Base-by-base conservation (phyloP, 1,140 invertebrate species). In the Heliconius hermathena region DNA sequence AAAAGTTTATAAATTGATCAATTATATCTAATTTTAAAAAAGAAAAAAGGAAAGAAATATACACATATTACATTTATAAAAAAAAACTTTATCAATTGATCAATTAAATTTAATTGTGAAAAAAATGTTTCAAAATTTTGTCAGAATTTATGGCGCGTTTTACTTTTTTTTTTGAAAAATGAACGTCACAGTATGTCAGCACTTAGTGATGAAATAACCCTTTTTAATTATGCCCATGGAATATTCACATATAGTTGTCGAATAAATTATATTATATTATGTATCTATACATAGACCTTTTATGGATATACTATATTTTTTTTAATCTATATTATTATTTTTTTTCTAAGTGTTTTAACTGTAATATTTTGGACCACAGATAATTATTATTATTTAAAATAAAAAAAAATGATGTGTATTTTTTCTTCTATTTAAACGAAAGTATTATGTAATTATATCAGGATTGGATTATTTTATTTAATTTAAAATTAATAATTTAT, bases 201-300 rank as follows among this genome's bases (percentile, higher is more conserved):
- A 80, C 78, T 73, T 80, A 66, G 74, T 22, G 33, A 76, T 74
- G 73, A 71, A 74, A 72, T 76, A 76, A 76, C 38, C 18, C 49
- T 57, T 60, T 36, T 75, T 38, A 16, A 76, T 71, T 79, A 79
- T 52, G 73, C 74, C 66, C 78, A 73, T 80, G 74, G 70, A 71
- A 76, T 80, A 79, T 73, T 78, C 49, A 60, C 20, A 70, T 73
- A 76, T 74, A 73, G 52, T 75, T 75, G 73, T 82, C 78, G 75
- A 82, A 77, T 82, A 82, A 71, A 79, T 77, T 79, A 76, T 82
- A 57, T 78, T 73, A 78, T 73, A 57, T 73, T 77, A 78, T 78
- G 78, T 82, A 80, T 79, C 49, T 70, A 74, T 82, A 76, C 72
- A 82, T 80, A 78, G 77, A 73, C 73, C 3, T 49, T 74, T 57